A percentile compares a stretch with the other conserved stretches of the same genome.
Evolutionary conservation across 2,888 invertebrate species (phyloP).

Genomic region (Aethes cnicana): DNA sequence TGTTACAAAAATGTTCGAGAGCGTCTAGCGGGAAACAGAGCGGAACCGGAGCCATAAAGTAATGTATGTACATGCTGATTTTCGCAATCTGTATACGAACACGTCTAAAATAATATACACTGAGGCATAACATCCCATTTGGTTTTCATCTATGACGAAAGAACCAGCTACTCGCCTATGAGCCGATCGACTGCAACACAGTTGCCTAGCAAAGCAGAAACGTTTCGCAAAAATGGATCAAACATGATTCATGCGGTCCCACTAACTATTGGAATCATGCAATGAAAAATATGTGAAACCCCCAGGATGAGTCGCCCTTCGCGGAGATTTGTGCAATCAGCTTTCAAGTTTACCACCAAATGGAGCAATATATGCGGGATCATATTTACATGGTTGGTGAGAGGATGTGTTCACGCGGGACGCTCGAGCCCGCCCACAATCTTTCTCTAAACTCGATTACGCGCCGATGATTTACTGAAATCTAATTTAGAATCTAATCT

Average conservation of each 20-base stretch:
- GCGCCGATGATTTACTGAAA: slow-evolving; percentile 78
- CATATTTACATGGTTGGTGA: slow-evolving; percentile 59
- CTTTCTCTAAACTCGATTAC: slow-evolving; percentile 79
- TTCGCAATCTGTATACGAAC: slow-evolving; percentile 67
- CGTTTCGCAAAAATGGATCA: slow-evolving; percentile 15
- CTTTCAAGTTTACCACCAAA: slow-evolving; percentile 34
- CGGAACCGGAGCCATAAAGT: slow-evolving; percentile 71
- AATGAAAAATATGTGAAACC: slow-evolving; percentile 48
- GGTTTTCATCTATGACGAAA: slow-evolving; percentile 48
- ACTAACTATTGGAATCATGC: slow-evolving; percentile 54
- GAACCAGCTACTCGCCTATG: slow-evolving; percentile 34
- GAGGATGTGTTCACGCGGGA: slow-evolving; percentile 73
- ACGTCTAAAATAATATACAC: slow-evolving; percentile 65
- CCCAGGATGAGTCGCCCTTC: slow-evolving; percentile 76
- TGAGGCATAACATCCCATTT: slow-evolving; percentile 64
- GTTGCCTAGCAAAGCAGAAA: slow-evolving; percentile 19
- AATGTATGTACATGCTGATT: slow-evolving; percentile 78
- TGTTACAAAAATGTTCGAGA: slow-evolving; percentile 75
- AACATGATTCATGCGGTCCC: slow-evolving; percentile 45
- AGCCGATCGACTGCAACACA: slow-evolving; percentile 39
- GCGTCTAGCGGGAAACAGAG: slow-evolving; percentile 71
- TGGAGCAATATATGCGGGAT: slow-evolving; percentile 49
- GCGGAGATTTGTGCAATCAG: slow-evolving; percentile 46
- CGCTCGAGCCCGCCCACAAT: slow-evolving; percentile 74
- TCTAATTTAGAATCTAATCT: slow-evolving; percentile 73